These are phyloP conservation scores for Lepidiolamprologus cunningtoni DNA, from an alignment of 2,113 vertebrate genomes.

Conservation along the genomic window DNA sequence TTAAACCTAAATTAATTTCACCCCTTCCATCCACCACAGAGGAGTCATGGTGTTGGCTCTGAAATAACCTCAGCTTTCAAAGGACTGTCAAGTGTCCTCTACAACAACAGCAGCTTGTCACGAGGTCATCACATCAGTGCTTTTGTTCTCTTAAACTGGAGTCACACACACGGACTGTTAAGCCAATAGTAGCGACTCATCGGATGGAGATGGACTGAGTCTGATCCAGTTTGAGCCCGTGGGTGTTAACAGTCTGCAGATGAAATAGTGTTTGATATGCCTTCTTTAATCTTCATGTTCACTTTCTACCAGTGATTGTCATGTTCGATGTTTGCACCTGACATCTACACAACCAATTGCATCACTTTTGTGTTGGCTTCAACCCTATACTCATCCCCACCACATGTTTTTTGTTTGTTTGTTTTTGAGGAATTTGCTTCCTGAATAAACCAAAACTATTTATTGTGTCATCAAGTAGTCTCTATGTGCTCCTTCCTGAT, in stretches of 20 bases:
- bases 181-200: background rate
- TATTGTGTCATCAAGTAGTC: background rate
- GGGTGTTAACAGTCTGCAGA: background rate
- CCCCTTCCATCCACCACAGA: background rate
- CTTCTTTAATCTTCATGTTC: background rate
- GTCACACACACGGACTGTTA: background rate
- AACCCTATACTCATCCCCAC: background rate
- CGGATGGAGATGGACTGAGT: background rate
- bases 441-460: background rate
- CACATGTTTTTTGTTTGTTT: background rate
- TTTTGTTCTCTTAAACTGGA: background rate
- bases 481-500: background rate
- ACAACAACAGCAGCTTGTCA: background rate
- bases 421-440: background rate
- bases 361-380: background rate
- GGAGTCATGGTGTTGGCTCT: background rate
- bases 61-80: constrained; percentile 2
- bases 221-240: background rate
- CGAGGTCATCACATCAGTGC: background rate
- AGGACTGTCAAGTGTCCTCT: constrained; percentile 3
- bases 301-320: background rate
- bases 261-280: background rate
- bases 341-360: background rate
- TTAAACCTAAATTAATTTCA: background rate
- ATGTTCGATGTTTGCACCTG: background rate